Conservation (phyloP, 2,797 vertebrate species). For the Neopelma chrysocephalum region DNA sequence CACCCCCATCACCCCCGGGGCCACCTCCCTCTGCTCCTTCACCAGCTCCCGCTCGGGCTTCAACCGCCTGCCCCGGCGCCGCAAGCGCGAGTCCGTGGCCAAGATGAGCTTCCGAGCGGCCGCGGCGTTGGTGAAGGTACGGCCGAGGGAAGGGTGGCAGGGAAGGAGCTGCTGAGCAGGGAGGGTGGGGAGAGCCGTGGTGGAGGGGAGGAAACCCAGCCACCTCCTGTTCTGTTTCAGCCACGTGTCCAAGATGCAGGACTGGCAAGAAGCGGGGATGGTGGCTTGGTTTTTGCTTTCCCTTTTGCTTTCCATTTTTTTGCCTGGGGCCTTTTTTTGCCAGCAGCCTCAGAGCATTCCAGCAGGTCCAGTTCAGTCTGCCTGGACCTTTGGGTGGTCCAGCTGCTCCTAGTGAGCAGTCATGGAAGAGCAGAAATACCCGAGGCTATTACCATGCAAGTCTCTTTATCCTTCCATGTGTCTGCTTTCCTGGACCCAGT, state of each 20-base stretch:
- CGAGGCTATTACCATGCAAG: background rate
- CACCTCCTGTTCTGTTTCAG: background rate
- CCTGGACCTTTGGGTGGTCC: background rate
- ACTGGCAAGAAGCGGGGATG: background rate
- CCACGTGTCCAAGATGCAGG: background rate
- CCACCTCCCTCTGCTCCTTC: conserved; percentile 93
- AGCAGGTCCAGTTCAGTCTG: background rate
- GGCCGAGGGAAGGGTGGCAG: background rate
- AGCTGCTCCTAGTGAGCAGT: background rate
- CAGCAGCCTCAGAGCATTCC: background rate
- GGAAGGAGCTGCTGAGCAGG: background rate
- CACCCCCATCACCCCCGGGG: conserved; percentile 86
- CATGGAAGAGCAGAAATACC: background rate
- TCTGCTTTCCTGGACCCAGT: background rate
- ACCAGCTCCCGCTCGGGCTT: conserved; percentile 95
- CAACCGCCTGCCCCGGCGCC: conserved; percentile 85
- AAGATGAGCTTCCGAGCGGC: conserved; percentile 96
- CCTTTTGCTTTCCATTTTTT: background rate
- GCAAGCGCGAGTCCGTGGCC: conserved; percentile 94
- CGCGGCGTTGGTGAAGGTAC: conserved; percentile 90
- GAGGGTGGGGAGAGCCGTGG: background rate
- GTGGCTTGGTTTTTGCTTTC: background rate
- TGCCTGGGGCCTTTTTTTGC: background rate
- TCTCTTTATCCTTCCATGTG: background rate
- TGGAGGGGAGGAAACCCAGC: background rate